phyloP scores from a whole-genome alignment of 2,888 invertebrate species.

The Folsomia candida region DNA sequence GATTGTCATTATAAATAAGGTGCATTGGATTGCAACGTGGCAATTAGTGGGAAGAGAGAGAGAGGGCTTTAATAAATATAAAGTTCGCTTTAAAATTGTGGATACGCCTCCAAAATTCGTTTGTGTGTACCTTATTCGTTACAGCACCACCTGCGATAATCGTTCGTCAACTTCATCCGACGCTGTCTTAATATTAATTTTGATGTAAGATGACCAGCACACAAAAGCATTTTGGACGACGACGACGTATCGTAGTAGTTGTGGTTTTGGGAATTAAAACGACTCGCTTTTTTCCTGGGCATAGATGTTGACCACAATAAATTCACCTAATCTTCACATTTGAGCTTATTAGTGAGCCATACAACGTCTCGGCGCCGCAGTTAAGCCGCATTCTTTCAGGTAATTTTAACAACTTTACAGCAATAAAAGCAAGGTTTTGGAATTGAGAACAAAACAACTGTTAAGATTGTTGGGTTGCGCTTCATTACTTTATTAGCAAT shows the following conservation, averaged over 20 bases:
- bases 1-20: conserved; percentile 5
- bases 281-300: background rate
- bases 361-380: background rate
- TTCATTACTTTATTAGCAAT: conserved; percentile 18
- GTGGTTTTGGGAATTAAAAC: background rate
- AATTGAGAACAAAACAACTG: background rate
- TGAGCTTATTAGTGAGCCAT: conserved; percentile 1
- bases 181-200: no score
- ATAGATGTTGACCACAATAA: conserved; percentile 1
- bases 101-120: background rate
- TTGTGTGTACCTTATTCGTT: no score
- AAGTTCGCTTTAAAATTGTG: background rate
- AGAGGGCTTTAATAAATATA: background rate
- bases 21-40: background rate
- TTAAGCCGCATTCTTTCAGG: conserved; percentile 3
- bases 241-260: no score
- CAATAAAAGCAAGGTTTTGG: background rate
- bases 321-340: conserved; percentile 1
- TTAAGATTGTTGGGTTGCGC: background rate
- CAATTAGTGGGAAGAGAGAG: background rate
- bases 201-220: no score
- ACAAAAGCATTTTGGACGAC: no score
- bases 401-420: conserved; percentile 5
- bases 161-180: no score
- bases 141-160: no score